Evolutionary conservation across 2,888 invertebrate species (phyloP).

Genomic region (Periphyllus acericola): DNA sequence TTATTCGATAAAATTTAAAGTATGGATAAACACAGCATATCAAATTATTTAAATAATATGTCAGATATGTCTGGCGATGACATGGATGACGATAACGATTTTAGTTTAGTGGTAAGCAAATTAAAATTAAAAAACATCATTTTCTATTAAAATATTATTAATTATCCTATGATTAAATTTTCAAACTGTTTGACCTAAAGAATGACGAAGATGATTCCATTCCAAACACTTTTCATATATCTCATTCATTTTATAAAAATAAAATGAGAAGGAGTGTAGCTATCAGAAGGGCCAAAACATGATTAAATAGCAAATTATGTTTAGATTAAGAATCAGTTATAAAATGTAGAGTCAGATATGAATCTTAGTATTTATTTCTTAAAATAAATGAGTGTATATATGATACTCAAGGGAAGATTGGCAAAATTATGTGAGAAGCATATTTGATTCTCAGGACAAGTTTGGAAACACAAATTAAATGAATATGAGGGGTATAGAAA

Average conservation of each 20-base stretch:
- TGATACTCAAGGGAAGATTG: constrained; percentile 11
- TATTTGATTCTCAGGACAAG: constrained; percentile 8
- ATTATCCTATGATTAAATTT: constrained; percentile 7
- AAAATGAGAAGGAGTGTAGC: constrained; percentile 4
- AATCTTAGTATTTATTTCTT: no score
- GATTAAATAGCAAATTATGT: constrained; percentile 1
- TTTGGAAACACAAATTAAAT: no score
- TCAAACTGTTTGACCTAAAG: constrained; percentile 1
- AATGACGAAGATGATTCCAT: no score
- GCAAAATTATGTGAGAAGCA: constrained; percentile 1
- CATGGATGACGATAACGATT: no score
- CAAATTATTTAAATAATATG: no score
- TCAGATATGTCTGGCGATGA: no score
- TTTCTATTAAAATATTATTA: constrained; percentile 7
- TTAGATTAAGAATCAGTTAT: constrained; percentile 4
- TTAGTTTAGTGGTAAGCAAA: no score
- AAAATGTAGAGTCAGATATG: no score
- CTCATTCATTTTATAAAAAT: constrained; percentile 4
- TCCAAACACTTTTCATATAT: constrained; percentile 10
- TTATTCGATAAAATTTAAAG: no score
- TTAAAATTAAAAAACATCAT: constrained; percentile 7
- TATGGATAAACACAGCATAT: no score
- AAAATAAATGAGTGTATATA: constrained; percentile 9
- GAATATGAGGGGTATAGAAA: no score
- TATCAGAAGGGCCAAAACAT: constrained; percentile 7